These are phyloP conservation scores for Sialis lutaria DNA, from an alignment of 2,888 invertebrate species.

Conservation along the genomic window DNA sequence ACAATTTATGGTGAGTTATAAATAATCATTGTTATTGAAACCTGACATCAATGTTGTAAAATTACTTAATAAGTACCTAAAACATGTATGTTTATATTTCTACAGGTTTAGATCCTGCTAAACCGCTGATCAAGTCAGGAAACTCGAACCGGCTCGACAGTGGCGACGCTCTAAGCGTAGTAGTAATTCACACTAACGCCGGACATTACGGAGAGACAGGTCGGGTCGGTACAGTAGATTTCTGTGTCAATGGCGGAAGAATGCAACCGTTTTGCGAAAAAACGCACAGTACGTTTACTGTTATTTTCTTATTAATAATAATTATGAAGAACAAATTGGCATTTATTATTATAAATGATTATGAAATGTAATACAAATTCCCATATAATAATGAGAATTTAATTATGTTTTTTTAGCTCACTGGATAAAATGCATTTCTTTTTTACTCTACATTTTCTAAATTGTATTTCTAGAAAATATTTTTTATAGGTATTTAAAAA, in stretches of 20 bases:
- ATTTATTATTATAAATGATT: neutral
- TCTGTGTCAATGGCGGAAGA: constrained; percentile 64
- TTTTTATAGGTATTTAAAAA: too few relatives aligned
- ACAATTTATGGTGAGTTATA: too few relatives aligned
- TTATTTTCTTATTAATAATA: neutral
- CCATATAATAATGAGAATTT: neutral
- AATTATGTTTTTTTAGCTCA: too few relatives aligned
- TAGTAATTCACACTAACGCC: constrained; percentile 64
- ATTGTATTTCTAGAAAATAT: too few relatives aligned
- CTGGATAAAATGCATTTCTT: too few relatives aligned
- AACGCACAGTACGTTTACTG: constrained; percentile 38
- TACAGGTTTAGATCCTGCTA: constrained; percentile 53
- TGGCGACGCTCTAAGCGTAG: constrained; percentile 60
- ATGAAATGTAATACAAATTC: neutral
- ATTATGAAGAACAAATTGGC: neutral
- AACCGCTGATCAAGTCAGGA: constrained; percentile 48
- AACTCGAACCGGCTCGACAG: constrained; percentile 45
- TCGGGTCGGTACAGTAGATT: constrained; percentile 57
- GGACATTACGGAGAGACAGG: constrained; percentile 63
- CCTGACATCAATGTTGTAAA: too few relatives aligned
- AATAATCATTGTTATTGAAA: too few relatives aligned
- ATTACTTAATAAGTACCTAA: too few relatives aligned
- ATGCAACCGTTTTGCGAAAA: constrained; percentile 59
- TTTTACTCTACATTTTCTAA: too few relatives aligned
- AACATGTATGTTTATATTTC: too few relatives aligned